Conservation (phyloP, 2,113 vertebrate species). For the Vulpes vulpes region DNA sequence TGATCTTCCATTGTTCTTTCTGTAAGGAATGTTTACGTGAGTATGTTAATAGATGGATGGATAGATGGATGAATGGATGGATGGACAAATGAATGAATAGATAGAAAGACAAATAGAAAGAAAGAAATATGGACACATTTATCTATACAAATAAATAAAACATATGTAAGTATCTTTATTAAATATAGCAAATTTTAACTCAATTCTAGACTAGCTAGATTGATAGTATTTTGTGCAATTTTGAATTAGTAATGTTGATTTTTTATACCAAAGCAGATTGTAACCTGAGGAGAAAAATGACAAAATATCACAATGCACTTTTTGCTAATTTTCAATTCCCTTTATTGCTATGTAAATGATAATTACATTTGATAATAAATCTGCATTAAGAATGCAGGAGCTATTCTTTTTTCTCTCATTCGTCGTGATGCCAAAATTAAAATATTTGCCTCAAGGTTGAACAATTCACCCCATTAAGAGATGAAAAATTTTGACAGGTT, state of each 20-base stretch:
- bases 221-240: slow-evolving; percentile 40
- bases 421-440: slow-evolving; percentile 65
- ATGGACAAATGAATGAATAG: background rate
- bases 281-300: slow-evolving; percentile 45
- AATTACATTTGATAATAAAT: slow-evolving; percentile 69
- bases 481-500: slow-evolving; percentile 72
- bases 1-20: slow-evolving; percentile 98
- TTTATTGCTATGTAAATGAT: slow-evolving; percentile 63
- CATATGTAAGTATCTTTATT: background rate
- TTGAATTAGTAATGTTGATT: slow-evolving; percentile 43
- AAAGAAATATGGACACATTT: background rate
- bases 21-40: slow-evolving; percentile 81
- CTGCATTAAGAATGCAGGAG: slow-evolving; percentile 38
- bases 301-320: slow-evolving; percentile 48
- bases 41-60: background rate
- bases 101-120: background rate
- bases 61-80: background rate
- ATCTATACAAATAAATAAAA: slow-evolving; percentile 27
- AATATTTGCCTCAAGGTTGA: slow-evolving; percentile 67
- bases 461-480: slow-evolving; percentile 70
- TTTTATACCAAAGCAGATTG: slow-evolving; percentile 46
- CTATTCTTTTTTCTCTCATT: slow-evolving; percentile 66
- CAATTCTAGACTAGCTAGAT: slow-evolving; percentile 51
- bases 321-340: slow-evolving; percentile 42
- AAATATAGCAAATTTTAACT: slow-evolving; percentile 54